phyloP scores from a whole-genome alignment of 2,113 vertebrate species.

The Montifringilla adamsi region DNA sequence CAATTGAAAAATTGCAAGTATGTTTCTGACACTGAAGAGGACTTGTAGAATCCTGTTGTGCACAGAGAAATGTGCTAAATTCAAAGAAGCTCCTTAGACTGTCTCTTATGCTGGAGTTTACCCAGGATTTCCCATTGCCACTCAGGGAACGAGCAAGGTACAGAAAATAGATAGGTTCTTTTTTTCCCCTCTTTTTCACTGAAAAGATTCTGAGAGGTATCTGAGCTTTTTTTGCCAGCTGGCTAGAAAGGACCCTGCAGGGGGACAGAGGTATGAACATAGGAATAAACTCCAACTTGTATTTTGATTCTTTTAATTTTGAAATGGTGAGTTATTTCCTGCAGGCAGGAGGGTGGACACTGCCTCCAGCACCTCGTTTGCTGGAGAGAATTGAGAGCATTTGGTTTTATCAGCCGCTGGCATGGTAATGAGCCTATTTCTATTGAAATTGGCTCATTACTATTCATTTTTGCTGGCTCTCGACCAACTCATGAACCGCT shows the following conservation, averaged over 20 bases:
- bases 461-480: constrained; percentile 78
- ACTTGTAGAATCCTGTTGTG: neutral
- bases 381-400: constrained; percentile 74
- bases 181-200: constrained; percentile 1
- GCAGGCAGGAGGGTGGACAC: constrained; percentile 67
- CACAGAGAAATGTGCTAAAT: constrained; percentile 27
- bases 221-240: constrained; percentile 33
- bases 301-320: constrained; percentile 72
- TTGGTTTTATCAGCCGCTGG: constrained; percentile 78
- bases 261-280: constrained; percentile 41
- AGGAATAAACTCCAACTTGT: constrained; percentile 63
- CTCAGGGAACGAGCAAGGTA: constrained; percentile 9
- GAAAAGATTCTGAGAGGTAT: constrained; percentile 6
- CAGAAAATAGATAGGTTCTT: neutral
- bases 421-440: constrained; percentile 78
- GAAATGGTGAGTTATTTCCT: constrained; percentile 70
- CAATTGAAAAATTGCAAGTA: neutral
- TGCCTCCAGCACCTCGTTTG: constrained; percentile 73
- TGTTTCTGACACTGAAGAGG: constrained; percentile 17
- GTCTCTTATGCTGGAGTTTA: constrained; percentile 28
- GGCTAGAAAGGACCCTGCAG: constrained; percentile 55
- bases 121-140: constrained; percentile 49
- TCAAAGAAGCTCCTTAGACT: constrained; percentile 7
- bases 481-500: constrained; percentile 75
- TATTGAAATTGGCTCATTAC: constrained; percentile 78